Evolutionary conservation across 2,888 invertebrate species (phyloP), one percentile per base, ranked within the genome.

Genomic region (Abscondita cerata): DNA sequence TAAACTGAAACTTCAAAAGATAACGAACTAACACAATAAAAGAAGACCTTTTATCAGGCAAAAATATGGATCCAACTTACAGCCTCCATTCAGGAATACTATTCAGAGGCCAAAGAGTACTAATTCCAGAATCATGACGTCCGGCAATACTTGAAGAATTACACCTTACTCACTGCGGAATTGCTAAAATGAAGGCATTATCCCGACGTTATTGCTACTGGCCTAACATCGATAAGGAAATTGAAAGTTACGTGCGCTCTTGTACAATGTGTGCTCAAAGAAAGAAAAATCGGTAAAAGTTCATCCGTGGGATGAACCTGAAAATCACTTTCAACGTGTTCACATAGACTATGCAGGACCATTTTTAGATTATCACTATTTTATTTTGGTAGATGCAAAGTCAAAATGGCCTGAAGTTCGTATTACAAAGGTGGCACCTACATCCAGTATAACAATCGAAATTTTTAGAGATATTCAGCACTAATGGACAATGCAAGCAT

Each of bases 341-440:
- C 41, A 41, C 15, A 41, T 41, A 3, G 41, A 41, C 15, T 41
- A 41, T 41, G 41, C 15, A 41, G 41, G 41, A 15, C 16, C 41
- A n/a, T n/a, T n/a, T 5, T 15, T 41, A 15, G 41, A 8, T 9
- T 15, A 41, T 5, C 6, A 41, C 9, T 15, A 41, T 41, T 41
- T 13, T 41, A 3, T 41, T 15, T 11, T 41, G 16, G 36, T 36
- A 12, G 36, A 25, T 6, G 25, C 4, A 4, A 25, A 25, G 25
- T 25, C 25, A 6, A 25, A 25, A 25, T 25, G 25, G 25, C 4
- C 25, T 4, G 25, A 25, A 25, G 25, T 25, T 25, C 25, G 25
- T 6, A 6, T 25, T 4, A 25, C 25, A 6, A 25, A 25, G 6
- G 25, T 36, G 5, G 2, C 36, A 36, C 11, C 11, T 11, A 36